Evolutionary conservation across 2,888 invertebrate species (phyloP), one percentile per base, ranked within the genome.

Genomic region (Taphrorychus bicolor): DNA sequence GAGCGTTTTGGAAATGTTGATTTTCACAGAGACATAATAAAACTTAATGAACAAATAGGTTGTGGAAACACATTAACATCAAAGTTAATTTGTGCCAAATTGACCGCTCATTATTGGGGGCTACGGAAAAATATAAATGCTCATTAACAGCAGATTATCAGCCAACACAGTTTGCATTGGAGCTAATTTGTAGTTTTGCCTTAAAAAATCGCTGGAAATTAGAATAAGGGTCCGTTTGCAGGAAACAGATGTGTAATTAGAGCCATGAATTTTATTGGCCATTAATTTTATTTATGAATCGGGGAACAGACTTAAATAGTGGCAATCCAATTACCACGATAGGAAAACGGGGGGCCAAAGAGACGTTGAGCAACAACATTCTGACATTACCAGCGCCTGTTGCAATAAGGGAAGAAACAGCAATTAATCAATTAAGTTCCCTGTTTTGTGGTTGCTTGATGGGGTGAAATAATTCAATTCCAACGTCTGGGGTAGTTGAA

Each of bases 291-390:
- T 54, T 54, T 54, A 54, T 54, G 54, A 54, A 52, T 11, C 52
- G 22, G 52, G 52, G 52, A 21, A 17, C 24, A 24, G 32, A 54
- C 24, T 32, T 54, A 54, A 54, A 54, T 54, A 32, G 24, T 54
- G 54, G 32, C 54, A 54, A 54, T 54, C 24, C 54, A 54, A 54
- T 54, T 54, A 54, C 54, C 54, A 54, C 54, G 32, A 54, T 54
- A 18, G 54, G 32, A 54, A 24, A 24, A 54, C 14, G 7, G 21
- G 51, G 51, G 51, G 21, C 5, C 5, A 14, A 52, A 21, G 22
- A 18, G 22, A 52, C 21, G 19, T 52, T 52, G 16, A 32, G 54
- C 16, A 54, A n/a, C n/a, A n/a, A 32, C 23, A 32, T 14, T 24
- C 21, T 54, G 54, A 52, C 52, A 52, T 54, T 54, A 32, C 21